Conservation (phyloP, 1,140 invertebrate genomes). For the Platorchestia sp. region DNA sequence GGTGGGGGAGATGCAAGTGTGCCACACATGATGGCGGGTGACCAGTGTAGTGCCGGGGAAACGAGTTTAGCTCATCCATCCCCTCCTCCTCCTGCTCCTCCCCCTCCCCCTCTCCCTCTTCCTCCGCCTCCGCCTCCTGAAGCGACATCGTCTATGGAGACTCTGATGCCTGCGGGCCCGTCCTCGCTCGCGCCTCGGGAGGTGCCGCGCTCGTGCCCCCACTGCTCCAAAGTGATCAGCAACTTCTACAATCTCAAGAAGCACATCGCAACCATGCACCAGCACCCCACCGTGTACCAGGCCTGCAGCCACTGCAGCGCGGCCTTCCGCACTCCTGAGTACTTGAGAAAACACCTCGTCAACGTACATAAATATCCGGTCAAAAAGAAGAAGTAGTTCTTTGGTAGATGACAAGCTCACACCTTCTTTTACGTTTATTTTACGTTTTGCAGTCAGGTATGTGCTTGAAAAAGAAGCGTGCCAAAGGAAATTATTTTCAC, state of each 20-base stretch:
- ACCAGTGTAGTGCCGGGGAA: conserved; percentile 19
- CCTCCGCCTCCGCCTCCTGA: conserved; percentile 22
- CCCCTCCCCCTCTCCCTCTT: background rate
- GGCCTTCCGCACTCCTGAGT: conserved; percentile 67
- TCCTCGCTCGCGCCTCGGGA: conserved; percentile 62
- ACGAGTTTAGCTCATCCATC: background rate
- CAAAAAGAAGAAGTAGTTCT: conserved; percentile 65
- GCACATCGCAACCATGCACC: conserved; percentile 67
- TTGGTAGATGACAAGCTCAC: background rate
- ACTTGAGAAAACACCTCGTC: conserved; percentile 66
- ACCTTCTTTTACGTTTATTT: too few species aligned
- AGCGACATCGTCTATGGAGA: background rate
- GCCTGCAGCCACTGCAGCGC: conserved; percentile 66
- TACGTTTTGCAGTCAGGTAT: background rate
- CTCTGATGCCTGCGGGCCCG: background rate
- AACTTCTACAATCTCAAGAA: conserved; percentile 68
- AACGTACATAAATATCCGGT: conserved; percentile 68
- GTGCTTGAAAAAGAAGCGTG: background rate
- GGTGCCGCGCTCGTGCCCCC: conserved; percentile 66
- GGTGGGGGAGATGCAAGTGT: conserved; percentile 63
- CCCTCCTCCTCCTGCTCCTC: conserved; percentile 34
- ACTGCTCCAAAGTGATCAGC: conserved; percentile 67
- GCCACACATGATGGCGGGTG: conserved; percentile 55
- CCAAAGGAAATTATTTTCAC: background rate
- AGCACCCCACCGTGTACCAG: conserved; percentile 65